phyloP scores from a whole-genome alignment of 2,113 vertebrate species.

The Odocoileus hemionus region DNA sequence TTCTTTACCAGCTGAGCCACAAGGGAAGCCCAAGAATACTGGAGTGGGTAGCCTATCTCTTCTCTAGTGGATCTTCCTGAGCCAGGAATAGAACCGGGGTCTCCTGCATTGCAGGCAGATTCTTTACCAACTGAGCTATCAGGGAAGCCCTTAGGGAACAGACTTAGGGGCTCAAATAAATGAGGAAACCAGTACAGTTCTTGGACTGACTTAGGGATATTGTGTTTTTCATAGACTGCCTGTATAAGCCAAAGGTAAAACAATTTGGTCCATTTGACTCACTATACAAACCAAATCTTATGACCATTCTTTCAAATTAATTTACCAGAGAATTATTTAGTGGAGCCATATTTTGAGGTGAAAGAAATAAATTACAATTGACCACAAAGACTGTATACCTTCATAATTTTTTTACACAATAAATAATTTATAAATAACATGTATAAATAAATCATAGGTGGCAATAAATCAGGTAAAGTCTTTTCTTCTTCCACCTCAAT shows the following conservation, averaged over 20 bases:
- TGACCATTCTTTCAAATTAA: background rate
- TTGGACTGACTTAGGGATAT: background rate
- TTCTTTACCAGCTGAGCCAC: background rate
- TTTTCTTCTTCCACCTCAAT: background rate
- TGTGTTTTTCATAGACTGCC: background rate
- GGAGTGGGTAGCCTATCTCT: background rate
- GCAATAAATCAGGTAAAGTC: background rate
- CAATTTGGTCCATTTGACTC: background rate
- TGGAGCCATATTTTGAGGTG: background rate
- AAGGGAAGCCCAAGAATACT: background rate
- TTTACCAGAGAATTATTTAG: constrained; percentile 20
- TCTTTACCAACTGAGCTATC: background rate
- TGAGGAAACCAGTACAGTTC: background rate
- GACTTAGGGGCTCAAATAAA: background rate
- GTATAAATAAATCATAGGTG: background rate
- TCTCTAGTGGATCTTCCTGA: background rate
- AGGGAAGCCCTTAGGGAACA: background rate
- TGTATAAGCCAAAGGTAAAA: background rate
- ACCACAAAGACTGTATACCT: background rate
- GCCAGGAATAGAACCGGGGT: background rate
- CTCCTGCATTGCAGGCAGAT: background rate
- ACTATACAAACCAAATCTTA: background rate
- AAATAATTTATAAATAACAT: background rate
- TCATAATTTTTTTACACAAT: background rate
- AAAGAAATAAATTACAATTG: background rate